A percentile compares a stretch with the other conserved stretches of the same genome.
Evolutionary conservation across 2,797 vertebrate species (phyloP).

Genomic region (Micrastur ruficollis): DNA sequence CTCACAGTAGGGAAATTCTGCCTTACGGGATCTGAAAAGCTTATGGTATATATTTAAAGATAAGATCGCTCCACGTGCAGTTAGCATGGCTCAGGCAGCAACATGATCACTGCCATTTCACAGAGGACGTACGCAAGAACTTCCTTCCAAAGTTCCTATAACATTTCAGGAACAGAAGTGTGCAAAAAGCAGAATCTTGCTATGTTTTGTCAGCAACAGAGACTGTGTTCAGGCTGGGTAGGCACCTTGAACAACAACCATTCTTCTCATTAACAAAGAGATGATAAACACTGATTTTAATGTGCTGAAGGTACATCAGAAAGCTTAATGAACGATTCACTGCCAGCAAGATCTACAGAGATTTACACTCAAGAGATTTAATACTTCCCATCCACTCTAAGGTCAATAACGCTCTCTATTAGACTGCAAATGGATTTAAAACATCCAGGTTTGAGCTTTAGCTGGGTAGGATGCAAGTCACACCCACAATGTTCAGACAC

Average conservation of each 20-base stretch:
- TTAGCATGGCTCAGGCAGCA: background rate
- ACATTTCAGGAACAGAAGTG: background rate
- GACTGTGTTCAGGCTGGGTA: background rate
- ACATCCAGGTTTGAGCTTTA: background rate
- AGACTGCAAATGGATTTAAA: background rate
- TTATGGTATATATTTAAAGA: background rate
- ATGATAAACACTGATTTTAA: background rate
- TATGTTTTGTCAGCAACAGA: background rate
- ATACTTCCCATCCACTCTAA: background rate
- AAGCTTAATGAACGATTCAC: background rate
- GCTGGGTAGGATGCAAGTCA: background rate
- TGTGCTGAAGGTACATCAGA: background rate
- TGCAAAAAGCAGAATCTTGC: background rate
- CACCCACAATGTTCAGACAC: background rate
- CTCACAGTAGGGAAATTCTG: background rate
- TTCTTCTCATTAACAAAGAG: background rate
- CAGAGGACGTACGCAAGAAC: fast-evolving
- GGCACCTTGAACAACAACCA: background rate
- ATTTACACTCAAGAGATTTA: background rate
- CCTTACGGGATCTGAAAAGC: background rate
- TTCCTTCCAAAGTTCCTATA: background rate
- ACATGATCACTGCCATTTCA: background rate
- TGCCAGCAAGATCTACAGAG: background rate
- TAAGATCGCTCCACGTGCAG: background rate
- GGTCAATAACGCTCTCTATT: background rate